These are phyloP conservation scores for Boulengeromyrus knoepffleri DNA, from an alignment of 2,113 vertebrate species.

Conservation along the genomic window DNA sequence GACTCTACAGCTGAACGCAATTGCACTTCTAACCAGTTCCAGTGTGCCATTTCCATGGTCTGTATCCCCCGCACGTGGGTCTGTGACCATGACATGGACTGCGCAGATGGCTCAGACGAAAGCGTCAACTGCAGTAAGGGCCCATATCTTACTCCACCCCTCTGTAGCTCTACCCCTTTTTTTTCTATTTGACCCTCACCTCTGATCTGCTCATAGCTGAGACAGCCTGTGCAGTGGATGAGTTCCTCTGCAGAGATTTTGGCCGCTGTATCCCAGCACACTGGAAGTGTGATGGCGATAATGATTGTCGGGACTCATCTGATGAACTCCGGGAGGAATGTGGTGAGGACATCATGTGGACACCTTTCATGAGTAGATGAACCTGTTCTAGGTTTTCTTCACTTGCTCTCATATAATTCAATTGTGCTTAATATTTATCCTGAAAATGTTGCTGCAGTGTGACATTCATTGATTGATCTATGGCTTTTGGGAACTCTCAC, in stretches of 20 bases:
- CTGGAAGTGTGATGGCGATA: conserved; percentile 93
- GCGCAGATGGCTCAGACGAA: conserved; percentile 87
- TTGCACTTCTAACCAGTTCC: conserved; percentile 95
- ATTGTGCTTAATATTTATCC: neutral
- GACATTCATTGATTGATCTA: neutral
- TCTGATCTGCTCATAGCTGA: conserved; percentile 61
- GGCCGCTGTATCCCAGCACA: conserved; percentile 87
- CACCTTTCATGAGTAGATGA: neutral
- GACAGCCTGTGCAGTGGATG: conserved; percentile 87
- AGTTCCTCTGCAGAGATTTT: conserved; percentile 91
- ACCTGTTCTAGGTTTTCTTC: neutral
- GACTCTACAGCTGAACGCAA: conserved; percentile 77
- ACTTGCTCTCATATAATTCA: neutral
- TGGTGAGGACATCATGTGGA: conserved; percentile 58
- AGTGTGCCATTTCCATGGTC: conserved; percentile 90
- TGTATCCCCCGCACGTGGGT: conserved; percentile 96
- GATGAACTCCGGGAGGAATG: conserved; percentile 95
- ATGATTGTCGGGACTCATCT: conserved; percentile 84
- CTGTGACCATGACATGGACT: conserved; percentile 92
- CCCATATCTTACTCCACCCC: neutral
- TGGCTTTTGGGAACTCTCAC: neutral
- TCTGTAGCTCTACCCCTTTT: neutral
- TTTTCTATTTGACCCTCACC: neutral
- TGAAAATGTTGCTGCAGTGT: neutral
- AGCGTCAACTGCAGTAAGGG: conserved; percentile 89